These are phyloP conservation scores for Chelonus formosanus DNA, from an alignment of 2,888 invertebrate species.

Conservation along the genomic window DNA sequence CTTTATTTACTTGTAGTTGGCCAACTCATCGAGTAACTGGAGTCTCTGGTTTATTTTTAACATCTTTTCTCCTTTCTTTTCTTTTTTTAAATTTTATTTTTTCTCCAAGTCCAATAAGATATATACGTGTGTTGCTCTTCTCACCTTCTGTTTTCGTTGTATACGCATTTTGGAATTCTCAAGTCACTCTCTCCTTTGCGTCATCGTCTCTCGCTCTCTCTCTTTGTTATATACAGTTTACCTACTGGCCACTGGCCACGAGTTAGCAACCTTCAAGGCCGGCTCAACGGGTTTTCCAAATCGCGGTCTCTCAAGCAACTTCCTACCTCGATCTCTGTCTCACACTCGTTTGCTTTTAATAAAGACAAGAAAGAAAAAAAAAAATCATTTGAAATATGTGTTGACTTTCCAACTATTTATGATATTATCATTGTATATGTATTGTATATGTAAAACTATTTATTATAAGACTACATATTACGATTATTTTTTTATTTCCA, in stretches of 20 bases:
- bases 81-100: slow-evolving; percentile 3
- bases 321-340: slow-evolving; percentile 56
- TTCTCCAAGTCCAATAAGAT: slow-evolving; percentile 17
- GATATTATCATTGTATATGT: too few species aligned
- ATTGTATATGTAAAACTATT: too few species aligned
- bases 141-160: slow-evolving; percentile 30
- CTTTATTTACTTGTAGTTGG: slow-evolving; percentile 34
- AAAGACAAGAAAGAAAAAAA: slow-evolving; percentile 14
- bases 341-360: slow-evolving; percentile 34
- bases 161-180: slow-evolving; percentile 37
- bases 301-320: slow-evolving; percentile 53
- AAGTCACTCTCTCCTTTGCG: slow-evolving; percentile 28
- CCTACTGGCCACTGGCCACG: slow-evolving; percentile 20
- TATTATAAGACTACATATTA: too few species aligned
- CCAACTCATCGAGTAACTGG: slow-evolving; percentile 41
- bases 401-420: neutral
- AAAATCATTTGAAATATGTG: slow-evolving; percentile 1
- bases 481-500: too few species aligned
- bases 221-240: slow-evolving; percentile 25
- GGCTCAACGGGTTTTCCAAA: slow-evolving; percentile 59
- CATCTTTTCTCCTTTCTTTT: slow-evolving; percentile 26
- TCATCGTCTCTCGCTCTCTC: slow-evolving; percentile 30
- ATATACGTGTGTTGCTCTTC: slow-evolving; percentile 18
- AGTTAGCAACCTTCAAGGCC: slow-evolving; percentile 54
- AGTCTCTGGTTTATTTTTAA: slow-evolving; percentile 36